These are phyloP conservation scores for Saccostrea echinata DNA, from an alignment of 1,140 invertebrate genomes.

Conservation along the genomic window DNA sequence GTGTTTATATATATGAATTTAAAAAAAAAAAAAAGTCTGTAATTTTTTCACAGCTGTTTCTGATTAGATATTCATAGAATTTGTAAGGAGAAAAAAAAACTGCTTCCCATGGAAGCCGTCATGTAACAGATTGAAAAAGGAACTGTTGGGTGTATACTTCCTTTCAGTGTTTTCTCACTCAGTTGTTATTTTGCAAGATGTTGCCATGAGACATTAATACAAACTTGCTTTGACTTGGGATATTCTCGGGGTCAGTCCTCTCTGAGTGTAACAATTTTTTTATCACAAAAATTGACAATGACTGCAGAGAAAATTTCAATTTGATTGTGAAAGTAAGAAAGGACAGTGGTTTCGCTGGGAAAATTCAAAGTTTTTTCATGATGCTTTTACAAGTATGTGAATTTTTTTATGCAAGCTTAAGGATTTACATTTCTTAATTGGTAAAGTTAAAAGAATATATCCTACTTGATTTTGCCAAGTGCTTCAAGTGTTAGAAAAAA, in stretches of 20 bases:
- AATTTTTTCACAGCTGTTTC: constrained; percentile 23
- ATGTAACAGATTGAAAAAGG: constrained; percentile 21
- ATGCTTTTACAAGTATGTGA: not conserved
- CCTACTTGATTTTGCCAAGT: not conserved
- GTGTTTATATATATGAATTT: not conserved
- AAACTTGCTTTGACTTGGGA: not conserved
- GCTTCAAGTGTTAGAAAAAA: not conserved
- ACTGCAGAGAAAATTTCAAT: not conserved
- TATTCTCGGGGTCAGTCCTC: not conserved
- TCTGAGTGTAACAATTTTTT: not conserved
- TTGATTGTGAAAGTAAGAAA: not conserved
- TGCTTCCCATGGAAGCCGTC: not conserved
- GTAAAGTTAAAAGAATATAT: not conserved
- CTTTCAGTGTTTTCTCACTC: not conserved
- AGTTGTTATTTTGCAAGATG: constrained; percentile 31
- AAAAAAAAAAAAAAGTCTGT: constrained; percentile 2
- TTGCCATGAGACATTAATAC: constrained; percentile 16
- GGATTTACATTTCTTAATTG: not conserved
- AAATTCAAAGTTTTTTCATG: not conserved
- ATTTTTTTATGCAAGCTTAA: not conserved
- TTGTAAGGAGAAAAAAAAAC: not conserved
- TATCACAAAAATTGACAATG: not conserved
- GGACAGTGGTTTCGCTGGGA: not conserved
- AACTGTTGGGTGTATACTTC: not conserved
- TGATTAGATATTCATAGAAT: constrained; percentile 38